Evolutionary conservation across 2,113 vertebrate genomes (phyloP), one percentile per base, ranked within the genome.

Genomic region (Lethenteron reissneri): DNA sequence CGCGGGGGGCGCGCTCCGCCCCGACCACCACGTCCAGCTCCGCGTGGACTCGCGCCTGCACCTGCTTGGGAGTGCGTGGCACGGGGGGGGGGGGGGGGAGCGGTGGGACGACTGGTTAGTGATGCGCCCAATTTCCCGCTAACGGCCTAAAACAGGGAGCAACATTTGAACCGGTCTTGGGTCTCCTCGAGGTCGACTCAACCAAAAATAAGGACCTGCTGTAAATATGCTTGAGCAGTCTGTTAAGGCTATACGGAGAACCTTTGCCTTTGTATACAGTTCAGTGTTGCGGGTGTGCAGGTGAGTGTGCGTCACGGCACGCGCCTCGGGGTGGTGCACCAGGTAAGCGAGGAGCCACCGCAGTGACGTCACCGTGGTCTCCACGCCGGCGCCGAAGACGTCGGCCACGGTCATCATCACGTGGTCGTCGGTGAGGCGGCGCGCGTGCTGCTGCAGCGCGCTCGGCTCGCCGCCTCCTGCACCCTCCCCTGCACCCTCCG

Each of bases 301-400:
- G n/a, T 41, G 41, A 41, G 41, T 41, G n/a, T n/a, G 41, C 41
- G 41, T 41, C 41, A 41, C 41, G 41, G 41, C 41, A 41, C 77
- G 60, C 76, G 95, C 94, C 83, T 90, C 80, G 0, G 91, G 91
- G 72, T 94, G 71, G 73, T 91, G 86, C 64, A 99, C 77, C 68
- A 99, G 80, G 76, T 86, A 96, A 19, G 83, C 79, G 69, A 95
- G 73, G 9, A 80, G 80, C 94, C 94, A 99, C 70, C 82, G 88
- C 19, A 95, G 75, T n/a, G 88, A 84, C 1, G 87, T 92, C 0
- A 80, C 81, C 19, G 88, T 91, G 58, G 94, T 99, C 76, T 99
- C 94, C 74, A 95, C 85, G 0, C 92, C 91, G 0, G 94, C 94
- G 10, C 94, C 94, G 1, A 97, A 97, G 78, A 99, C 86, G 79